These are phyloP conservation scores for Aphyosemion australe DNA, from an alignment of 2,113 vertebrate genomes.

Conservation along the genomic window DNA sequence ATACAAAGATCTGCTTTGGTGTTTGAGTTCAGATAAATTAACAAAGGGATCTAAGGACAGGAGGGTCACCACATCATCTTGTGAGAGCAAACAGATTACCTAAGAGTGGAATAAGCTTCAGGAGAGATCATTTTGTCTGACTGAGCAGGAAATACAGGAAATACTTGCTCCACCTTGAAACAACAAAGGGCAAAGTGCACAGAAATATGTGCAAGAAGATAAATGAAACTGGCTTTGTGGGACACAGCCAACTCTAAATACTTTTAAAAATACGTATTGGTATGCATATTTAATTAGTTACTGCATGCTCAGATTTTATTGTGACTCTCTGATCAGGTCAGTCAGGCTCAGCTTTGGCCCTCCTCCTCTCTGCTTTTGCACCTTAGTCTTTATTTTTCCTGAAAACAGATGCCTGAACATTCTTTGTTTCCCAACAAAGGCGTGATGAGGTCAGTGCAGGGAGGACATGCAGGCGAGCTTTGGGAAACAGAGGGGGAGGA, in stretches of 20 bases:
- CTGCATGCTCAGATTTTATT: too few relatives aligned
- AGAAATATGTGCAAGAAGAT: not conserved
- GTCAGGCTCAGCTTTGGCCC: slow-evolving; percentile 22
- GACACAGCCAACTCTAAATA: not conserved
- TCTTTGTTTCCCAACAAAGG: slow-evolving; percentile 79
- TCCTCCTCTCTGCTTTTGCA: slow-evolving; percentile 43
- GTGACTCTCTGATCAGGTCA: slow-evolving; percentile 14
- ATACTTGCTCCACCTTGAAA: slow-evolving; percentile 75
- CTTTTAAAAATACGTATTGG: too few relatives aligned
- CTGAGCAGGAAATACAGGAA: slow-evolving; percentile 78
- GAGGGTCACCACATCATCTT: not conserved
- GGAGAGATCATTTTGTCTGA: slow-evolving; percentile 12
- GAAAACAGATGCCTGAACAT: slow-evolving; percentile 74
- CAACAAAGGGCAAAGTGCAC: slow-evolving; percentile 46
- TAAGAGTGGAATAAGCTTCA: slow-evolving; percentile 10
- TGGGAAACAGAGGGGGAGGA: slow-evolving; percentile 52
- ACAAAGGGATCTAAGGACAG: not conserved
- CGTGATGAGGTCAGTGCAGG: slow-evolving; percentile 70
- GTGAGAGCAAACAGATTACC: slow-evolving; percentile 19
- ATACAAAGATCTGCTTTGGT: not conserved
- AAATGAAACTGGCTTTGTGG: not conserved
- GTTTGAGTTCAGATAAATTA: slow-evolving; percentile 2
- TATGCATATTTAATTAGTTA: not conserved
- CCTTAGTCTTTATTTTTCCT: slow-evolving; percentile 70
- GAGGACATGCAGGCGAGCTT: slow-evolving; percentile 45